phyloP scores from a whole-genome alignment of 2,797 vertebrate species.

The Sciaenops ocellatus region DNA sequence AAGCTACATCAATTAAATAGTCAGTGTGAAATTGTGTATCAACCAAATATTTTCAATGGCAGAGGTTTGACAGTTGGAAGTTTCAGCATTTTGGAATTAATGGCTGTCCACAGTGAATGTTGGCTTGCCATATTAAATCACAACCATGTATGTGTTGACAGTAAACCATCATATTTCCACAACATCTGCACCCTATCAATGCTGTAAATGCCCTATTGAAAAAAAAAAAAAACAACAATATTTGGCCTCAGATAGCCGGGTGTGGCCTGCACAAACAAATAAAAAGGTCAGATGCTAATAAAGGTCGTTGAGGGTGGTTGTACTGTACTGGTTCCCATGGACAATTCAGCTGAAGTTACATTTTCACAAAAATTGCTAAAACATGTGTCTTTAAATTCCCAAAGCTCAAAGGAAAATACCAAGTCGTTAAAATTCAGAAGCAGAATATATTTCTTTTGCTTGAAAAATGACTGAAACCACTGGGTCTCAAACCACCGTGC shows the following conservation, averaged over 20 bases:
- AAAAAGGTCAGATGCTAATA: background rate
- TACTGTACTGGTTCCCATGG: background rate
- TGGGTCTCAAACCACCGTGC: no score
- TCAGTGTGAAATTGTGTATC: background rate
- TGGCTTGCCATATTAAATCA: background rate
- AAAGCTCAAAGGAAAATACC: background rate
- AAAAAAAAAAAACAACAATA: background rate
- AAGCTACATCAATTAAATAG: background rate
- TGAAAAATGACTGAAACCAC: no score
- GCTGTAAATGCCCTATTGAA: no score
- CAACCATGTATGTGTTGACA: background rate
- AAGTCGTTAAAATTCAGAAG: background rate
- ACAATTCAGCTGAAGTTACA: background rate
- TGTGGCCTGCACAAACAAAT: no score
- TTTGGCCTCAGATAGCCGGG: background rate
- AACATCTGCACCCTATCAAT: no score
- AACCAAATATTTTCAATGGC: background rate
- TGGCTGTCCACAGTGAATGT: background rate
- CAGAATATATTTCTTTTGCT: no score
- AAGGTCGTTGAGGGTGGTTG: background rate
- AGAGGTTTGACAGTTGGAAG: background rate
- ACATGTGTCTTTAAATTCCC: no score
- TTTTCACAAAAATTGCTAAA: background rate
- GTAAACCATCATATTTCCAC: background rate
- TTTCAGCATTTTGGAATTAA: background rate